Evolutionary conservation across 2,888 invertebrate species (phyloP), one percentile per base, ranked within the genome.

Genomic region (Scrobipalpa costella): DNA sequence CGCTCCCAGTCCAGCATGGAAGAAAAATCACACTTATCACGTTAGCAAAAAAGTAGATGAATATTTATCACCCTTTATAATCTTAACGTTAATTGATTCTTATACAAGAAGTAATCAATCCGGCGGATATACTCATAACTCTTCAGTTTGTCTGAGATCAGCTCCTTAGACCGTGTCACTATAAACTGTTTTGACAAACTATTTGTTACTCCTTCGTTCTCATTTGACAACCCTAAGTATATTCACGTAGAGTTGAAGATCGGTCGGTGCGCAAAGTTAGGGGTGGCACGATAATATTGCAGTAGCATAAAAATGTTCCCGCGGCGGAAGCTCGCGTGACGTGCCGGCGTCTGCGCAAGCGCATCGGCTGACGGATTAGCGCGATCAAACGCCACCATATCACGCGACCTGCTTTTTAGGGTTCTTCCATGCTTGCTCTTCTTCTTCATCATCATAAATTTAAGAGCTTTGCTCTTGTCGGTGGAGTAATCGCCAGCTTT

Each of bases 311-410:
- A 40, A 50, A 58, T 66, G 66, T 67, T 67, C 65, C 67, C 65
- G 78, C 71, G 78, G 71, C 78, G 76, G 78, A 76, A 75, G 78
- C 72, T 81, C 75, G 83, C 83, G 83, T 83, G 83, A 79, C 77
- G 80, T 80, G 81, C 80, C 81, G 83, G 75, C 73, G 66, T 58
- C 62, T 79, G 80, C 79, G 77, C 77, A 21, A 38, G 69, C 69
- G 67, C 78, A 71, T 71, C 74, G 75, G 73, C 76, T 77, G 81
- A 82, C 78, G 82, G 81, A 81, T 81, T 80, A 78, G 75, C 77
- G 73, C 74, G 71, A 72, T 75, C 74, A 76, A 78, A 79, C 76
- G 72, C 74, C 69, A 65, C 72, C 71, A 69, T 65, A 74, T 74
- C 80, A 81, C 81, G 80, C 81, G 69, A 81, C 72, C 65, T 68